Evolutionary conservation across 2,113 vertebrate genomes (phyloP), one percentile per base, ranked within the genome.

Genomic region (Paramormyrops kingsleyae): DNA sequence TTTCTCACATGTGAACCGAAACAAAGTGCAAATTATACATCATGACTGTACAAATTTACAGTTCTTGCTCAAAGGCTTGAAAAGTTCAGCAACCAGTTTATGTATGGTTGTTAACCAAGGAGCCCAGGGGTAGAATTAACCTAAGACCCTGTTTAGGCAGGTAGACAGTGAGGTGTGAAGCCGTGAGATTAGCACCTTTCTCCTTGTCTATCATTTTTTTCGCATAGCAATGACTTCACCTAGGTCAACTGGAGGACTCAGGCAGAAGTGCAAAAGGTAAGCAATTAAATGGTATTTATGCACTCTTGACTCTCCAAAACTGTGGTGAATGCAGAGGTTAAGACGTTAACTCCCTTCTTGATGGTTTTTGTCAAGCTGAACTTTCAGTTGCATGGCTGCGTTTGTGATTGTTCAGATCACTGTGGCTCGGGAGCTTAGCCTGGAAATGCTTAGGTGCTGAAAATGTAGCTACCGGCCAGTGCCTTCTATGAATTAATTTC

Each of bases 111-210:
- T 95, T 95, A 95, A 93, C 91, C 91, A 90, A 77, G 83, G 62
- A 59, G 85, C 92, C 91, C 92, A 88, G 93, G 93, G 95, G 92
- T 93, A 93, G 95, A 95, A 94, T 96, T 95, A 96, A 96, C 96
- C 95, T 92, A 90, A 93, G 92, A 94, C 95, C 93, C 92, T 95
- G 95, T 95, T 95, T 95, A 94, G 94, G 95, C 95, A 96, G 95
- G 95, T 95, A 95, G 92, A 92, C 91, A 90, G 94, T 93, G 93
- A 92, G 94, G 94, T 95, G 95, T 95, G 94, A 94, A 91, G 89
- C 92, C 91, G 89, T 92, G 90, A 91, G 94, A 95, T 95, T 94
- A 95, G 93, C 93, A 93, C 93, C 70, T 47, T 90, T 89, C 90
- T 52, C 86, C 88, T 88, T 87, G 87, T 91, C 91, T 70, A 19